A percentile compares a stretch with the other conserved stretches of the same genome.
These are phyloP conservation scores for Orthochromis indermauri DNA, from an alignment of 2,113 vertebrate genomes.

Conservation along the genomic window DNA sequence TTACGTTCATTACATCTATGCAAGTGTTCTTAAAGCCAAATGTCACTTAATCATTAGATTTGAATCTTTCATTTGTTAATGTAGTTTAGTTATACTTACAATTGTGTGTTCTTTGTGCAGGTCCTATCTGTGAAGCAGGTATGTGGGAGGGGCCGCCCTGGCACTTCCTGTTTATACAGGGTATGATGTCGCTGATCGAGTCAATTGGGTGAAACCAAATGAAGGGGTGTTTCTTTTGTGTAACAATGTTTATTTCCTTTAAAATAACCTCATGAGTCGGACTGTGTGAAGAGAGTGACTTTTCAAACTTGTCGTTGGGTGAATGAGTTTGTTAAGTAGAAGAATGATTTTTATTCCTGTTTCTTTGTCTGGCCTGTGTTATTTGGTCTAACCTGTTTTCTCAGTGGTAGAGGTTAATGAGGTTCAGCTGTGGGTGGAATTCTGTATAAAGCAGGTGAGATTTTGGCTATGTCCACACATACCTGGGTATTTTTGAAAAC, in stretches of 20 bases:
- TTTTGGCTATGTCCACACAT: not conserved
- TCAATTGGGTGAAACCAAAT: not conserved
- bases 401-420: not conserved
- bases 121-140: not conserved
- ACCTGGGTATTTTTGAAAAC: too few species aligned
- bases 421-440: not conserved
- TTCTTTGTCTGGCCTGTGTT: not conserved
- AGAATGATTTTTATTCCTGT: not conserved
- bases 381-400: not conserved
- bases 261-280: not conserved
- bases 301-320: not conserved
- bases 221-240: not conserved
- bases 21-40: not conserved
- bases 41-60: not conserved
- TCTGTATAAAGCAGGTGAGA: not conserved
- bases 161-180: not conserved
- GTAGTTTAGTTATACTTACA: not conserved
- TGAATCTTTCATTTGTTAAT: not conserved
- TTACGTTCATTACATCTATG: not conserved
- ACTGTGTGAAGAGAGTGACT: not conserved
- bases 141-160: not conserved
- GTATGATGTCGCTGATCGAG: not conserved
- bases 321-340: not conserved
- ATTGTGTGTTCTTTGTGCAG: not conserved
- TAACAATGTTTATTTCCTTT: not conserved